Conservation (phyloP, 2,113 vertebrate genomes). For the Oenanthe melanoleuca region DNA sequence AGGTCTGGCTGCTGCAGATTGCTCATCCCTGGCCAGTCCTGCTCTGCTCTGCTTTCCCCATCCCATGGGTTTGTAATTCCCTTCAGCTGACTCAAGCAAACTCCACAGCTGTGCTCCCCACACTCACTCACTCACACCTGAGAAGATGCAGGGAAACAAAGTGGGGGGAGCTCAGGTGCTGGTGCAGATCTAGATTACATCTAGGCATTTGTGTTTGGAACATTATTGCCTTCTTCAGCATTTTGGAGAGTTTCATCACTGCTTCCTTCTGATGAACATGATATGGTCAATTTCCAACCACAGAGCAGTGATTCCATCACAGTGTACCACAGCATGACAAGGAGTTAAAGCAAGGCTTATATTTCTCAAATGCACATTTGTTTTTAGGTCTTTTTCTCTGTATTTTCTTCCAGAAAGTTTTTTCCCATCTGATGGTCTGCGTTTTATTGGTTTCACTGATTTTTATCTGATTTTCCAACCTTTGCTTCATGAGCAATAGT, state of each 20-base stretch:
- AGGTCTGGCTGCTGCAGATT: not conserved
- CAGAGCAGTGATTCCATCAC: not conserved
- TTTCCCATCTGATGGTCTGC: not conserved
- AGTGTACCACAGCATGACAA: not conserved
- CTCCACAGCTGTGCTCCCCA: not conserved
- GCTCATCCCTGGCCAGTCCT: not conserved
- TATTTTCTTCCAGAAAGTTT: not conserved
- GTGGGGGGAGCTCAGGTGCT: not conserved
- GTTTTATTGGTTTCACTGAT: not conserved
- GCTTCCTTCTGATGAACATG: not conserved
- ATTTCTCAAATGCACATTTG: not conserved
- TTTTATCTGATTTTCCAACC: conserved; percentile 34
- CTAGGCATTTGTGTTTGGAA: not conserved
- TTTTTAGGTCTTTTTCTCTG: not conserved
- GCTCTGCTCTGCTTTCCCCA: not conserved
- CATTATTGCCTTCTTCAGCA: not conserved
- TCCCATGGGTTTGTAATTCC: not conserved
- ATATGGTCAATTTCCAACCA: not conserved
- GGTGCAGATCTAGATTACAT: not conserved
- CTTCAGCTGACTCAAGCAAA: not conserved
- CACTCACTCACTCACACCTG: too few species aligned
- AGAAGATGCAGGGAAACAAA: not conserved
- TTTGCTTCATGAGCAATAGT: conserved; percentile 12
- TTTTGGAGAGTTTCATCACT: not conserved
- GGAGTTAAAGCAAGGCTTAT: not conserved